These are phyloP conservation scores for Acanthaster planci DNA, from an alignment of 35 echinoderm and acorn worm genomes.

Conservation along the genomic window DNA sequence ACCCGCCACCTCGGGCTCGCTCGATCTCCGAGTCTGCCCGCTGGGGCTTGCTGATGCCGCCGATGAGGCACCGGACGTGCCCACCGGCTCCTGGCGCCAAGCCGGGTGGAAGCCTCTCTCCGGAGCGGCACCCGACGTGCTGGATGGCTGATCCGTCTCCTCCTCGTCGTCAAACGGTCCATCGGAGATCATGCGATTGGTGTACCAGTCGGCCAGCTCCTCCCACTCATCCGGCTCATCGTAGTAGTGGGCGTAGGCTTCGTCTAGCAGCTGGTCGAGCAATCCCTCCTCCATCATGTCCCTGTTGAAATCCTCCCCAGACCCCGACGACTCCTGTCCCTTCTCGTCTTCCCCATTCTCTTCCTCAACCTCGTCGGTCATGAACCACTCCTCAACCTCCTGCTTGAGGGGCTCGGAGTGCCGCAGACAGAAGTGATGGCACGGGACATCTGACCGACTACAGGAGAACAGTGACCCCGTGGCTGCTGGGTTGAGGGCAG, in stretches of 20 bases:
- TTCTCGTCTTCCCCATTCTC: background rate
- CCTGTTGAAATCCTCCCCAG: background rate
- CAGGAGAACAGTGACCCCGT: slow-evolving; percentile 2
- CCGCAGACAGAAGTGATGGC: slow-evolving; percentile 8
- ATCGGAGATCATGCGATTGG: background rate
- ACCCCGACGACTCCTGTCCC: background rate
- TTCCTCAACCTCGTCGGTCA: background rate
- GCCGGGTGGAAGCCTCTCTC: background rate
- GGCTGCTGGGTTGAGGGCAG: background rate
- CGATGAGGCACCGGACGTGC: slow-evolving; percentile 5
- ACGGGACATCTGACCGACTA: background rate
- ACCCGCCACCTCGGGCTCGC: background rate
- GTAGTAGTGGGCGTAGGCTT: slow-evolving; percentile 22
- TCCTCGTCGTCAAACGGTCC: background rate
- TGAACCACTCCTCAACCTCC: slow-evolving; percentile 19
- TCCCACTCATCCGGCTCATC: background rate
- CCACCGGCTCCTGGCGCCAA: background rate
- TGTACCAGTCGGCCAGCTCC: background rate
- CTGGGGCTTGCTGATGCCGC: background rate
- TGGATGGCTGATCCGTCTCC: background rate
- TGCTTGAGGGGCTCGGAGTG: background rate
- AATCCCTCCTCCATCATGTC: background rate
- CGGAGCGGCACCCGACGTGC: background rate
- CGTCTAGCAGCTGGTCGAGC: background rate
- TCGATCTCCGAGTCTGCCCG: background rate